These are phyloP conservation scores for Psylliodes chrysocephalus DNA, from an alignment of 2,888 invertebrate species.

Conservation along the genomic window DNA sequence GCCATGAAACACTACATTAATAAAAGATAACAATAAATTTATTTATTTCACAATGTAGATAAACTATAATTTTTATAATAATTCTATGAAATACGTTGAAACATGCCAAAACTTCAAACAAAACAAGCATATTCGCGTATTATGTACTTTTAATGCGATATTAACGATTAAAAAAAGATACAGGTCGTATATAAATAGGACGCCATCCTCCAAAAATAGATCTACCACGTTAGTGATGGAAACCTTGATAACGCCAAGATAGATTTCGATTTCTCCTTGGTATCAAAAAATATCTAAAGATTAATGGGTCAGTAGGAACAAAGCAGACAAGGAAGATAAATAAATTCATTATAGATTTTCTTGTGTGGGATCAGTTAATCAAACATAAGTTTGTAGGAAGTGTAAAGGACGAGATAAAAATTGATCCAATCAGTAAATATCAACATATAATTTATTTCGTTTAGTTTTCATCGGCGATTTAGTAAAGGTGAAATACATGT, in stretches of 20 bases:
- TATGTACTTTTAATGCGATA: conserved; percentile 26
- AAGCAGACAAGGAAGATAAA: neutral
- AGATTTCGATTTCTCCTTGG: conserved; percentile 6
- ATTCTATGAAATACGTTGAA: neutral
- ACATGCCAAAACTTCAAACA: conserved; percentile 1
- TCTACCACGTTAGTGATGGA: neutral
- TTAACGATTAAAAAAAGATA: conserved; percentile 31
- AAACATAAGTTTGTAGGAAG: no score
- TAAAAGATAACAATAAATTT: no score
- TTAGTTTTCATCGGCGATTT: no score
- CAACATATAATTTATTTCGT: no score
- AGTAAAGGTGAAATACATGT: no score
- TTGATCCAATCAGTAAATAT: no score
- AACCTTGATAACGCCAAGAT: conserved; percentile 15
- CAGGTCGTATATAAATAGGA: conserved; percentile 33
- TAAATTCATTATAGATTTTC: neutral
- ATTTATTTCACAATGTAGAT: no score
- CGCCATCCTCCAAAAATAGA: conserved; percentile 26
- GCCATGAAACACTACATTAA: no score
- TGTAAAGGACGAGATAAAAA: no score
- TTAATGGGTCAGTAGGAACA: neutral
- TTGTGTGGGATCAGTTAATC: neutral
- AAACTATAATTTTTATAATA: no score
- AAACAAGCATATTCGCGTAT: neutral
- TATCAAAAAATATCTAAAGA: conserved; percentile 9